phyloP scores from a whole-genome alignment of 2,797 vertebrate species.

The Diceros bicornis region DNA sequence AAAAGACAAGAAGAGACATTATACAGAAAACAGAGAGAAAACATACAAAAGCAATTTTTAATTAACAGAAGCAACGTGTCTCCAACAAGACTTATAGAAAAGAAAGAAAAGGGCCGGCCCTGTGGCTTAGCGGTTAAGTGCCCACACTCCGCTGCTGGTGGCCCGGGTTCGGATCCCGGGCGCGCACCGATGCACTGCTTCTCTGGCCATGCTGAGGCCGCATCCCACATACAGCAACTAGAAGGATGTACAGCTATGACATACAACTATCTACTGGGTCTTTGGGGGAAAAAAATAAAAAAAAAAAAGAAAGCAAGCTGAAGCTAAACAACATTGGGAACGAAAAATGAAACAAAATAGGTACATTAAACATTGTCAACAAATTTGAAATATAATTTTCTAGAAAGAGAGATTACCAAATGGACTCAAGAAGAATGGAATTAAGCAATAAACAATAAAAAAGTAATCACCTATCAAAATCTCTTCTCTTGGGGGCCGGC shows the following conservation, averaged over 20 bases:
- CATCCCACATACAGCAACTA: too few species aligned
- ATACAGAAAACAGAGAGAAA: background rate
- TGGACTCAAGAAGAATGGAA: background rate
- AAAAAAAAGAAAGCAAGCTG: background rate
- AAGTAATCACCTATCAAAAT: background rate
- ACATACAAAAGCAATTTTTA: background rate
- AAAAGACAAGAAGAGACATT: background rate
- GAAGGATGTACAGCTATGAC: too few species aligned
- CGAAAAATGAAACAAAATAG: background rate
- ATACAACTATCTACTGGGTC: too few species aligned
- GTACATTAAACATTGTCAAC: background rate
- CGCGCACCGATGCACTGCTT: too few species aligned
- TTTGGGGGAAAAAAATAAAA: too few species aligned
- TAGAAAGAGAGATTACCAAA: background rate
- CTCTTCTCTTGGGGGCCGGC: background rate
- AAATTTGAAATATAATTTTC: slow-evolving; percentile 34
- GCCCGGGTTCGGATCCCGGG: too few species aligned
- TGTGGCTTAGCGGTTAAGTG: too few species aligned
- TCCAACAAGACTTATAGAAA: background rate
- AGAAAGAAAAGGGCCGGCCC: too few species aligned
- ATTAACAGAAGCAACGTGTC: background rate
- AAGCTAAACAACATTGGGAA: background rate
- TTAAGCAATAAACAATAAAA: background rate
- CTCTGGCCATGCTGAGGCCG: too few species aligned
- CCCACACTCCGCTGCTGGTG: too few species aligned